These are phyloP conservation scores for Anarhynchus alexandrinus DNA, from an alignment of 2,113 vertebrate genomes.

Conservation along the genomic window DNA sequence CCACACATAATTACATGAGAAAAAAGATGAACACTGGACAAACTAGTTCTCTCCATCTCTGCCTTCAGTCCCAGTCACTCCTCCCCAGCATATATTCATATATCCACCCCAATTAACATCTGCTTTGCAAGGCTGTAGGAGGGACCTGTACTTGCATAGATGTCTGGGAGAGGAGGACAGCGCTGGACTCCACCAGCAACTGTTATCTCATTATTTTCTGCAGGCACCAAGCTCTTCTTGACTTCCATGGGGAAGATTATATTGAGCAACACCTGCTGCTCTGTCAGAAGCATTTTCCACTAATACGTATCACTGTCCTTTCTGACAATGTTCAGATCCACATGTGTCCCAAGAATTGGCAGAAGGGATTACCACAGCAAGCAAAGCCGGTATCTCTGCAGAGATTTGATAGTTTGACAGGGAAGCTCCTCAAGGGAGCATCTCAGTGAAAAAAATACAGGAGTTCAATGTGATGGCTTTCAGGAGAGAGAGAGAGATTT, in stretches of 20 bases:
- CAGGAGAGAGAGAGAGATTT: not conserved
- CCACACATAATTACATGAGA: not conserved
- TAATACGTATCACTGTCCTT: not conserved
- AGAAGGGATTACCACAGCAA: not conserved
- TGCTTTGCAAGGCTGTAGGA: not conserved
- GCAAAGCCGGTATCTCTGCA: not conserved
- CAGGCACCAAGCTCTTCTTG: not conserved
- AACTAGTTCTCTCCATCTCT: not conserved
- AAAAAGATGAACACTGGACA: not conserved
- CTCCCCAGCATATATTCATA: not conserved
- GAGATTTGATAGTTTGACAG: not conserved
- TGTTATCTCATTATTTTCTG: not conserved
- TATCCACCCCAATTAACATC: not conserved
- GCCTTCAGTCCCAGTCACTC: not conserved
- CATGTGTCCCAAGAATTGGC: not conserved
- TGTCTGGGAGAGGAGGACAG: not conserved
- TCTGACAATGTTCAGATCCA: conserved; percentile 3
- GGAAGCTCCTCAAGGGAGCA: not conserved
- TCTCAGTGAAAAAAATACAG: not conserved
- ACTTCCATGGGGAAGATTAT: not conserved
- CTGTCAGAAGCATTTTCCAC: conserved; percentile 30
- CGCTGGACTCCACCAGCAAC: not conserved
- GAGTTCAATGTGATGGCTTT: not conserved
- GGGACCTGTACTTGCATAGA: not conserved
- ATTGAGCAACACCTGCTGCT: conserved; percentile 31